phyloP scores from a whole-genome alignment of 1,140 invertebrate species.

The Nixonia krombeini region DNA sequence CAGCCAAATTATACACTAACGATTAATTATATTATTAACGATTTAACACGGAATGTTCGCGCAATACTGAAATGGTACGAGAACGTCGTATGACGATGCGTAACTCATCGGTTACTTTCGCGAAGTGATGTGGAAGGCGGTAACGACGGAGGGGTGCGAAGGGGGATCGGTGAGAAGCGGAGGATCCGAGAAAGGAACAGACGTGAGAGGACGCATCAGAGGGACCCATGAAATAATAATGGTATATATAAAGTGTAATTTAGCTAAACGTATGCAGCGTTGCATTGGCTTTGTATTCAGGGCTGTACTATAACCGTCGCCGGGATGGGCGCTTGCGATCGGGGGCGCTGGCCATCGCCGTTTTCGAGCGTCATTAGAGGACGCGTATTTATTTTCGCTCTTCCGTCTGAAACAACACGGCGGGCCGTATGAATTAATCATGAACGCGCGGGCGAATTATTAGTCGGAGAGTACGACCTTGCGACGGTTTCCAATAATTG shows the following conservation, averaged over 20 bases:
- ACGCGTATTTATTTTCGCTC: neutral
- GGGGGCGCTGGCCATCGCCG: too few species aligned
- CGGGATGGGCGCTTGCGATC: constrained; percentile 25
- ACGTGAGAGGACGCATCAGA: constrained; percentile 53
- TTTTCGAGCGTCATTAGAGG: constrained; percentile 10
- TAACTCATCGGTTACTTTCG: too few species aligned
- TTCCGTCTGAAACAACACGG: too few species aligned
- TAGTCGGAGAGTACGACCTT: too few species aligned
- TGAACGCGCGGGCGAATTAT: too few species aligned
- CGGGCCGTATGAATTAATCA: too few species aligned
- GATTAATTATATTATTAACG: too few species aligned
- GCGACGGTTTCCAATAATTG: too few species aligned
- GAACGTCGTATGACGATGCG: too few species aligned
- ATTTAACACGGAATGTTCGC: too few species aligned
- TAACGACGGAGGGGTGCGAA: constrained; percentile 10
- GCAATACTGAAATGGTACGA: constrained; percentile 2
- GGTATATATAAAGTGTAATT: constrained; percentile 68
- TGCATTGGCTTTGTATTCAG: constrained; percentile 54
- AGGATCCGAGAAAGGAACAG: constrained; percentile 53
- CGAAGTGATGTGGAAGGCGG: neutral
- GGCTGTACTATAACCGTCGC: constrained; percentile 47
- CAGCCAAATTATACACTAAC: too few species aligned
- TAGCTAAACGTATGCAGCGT: constrained; percentile 68
- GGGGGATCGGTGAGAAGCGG: constrained; percentile 3
- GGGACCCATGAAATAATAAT: constrained; percentile 67